These are phyloP conservation scores for Chaetops frenatus DNA, from an alignment of 2,113 vertebrate genomes.

Conservation along the genomic window DNA sequence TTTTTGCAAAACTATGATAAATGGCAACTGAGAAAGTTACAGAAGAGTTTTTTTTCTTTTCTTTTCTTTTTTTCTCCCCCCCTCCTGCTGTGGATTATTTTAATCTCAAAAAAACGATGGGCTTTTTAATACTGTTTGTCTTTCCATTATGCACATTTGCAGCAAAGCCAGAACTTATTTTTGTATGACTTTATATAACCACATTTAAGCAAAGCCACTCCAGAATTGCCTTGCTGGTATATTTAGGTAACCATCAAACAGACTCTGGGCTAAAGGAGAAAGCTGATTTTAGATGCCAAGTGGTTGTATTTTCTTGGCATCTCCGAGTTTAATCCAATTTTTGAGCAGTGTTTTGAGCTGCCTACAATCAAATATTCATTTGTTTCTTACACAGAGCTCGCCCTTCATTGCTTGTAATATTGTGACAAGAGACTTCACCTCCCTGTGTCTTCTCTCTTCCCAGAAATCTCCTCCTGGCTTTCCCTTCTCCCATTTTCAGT, in stretches of 20 bases:
- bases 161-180: constrained; percentile 73
- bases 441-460: background rate
- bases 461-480: background rate
- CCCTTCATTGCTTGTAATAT: background rate
- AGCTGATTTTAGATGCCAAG: background rate
- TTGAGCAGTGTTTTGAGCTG: background rate
- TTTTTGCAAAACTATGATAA: constrained; percentile 82
- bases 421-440: background rate
- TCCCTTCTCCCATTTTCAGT: background rate
- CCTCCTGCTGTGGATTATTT: constrained; percentile 71
- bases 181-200: constrained; percentile 66
- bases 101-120: constrained; percentile 78
- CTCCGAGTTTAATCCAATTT: constrained; percentile 5
- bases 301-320: constrained; percentile 1
- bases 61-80: constrained; percentile 9
- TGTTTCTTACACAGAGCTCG: background rate
- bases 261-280: background rate
- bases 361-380: background rate
- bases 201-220: constrained; percentile 34
- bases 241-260: constrained; percentile 32
- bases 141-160: constrained; percentile 78
- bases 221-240: constrained; percentile 48
- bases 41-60: constrained; percentile 57
- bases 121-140: constrained; percentile 77
- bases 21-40: constrained; percentile 79